Evolutionary conservation across 2,113 vertebrate species (phyloP).

Genomic region (Syngnathus floridae): DNA sequence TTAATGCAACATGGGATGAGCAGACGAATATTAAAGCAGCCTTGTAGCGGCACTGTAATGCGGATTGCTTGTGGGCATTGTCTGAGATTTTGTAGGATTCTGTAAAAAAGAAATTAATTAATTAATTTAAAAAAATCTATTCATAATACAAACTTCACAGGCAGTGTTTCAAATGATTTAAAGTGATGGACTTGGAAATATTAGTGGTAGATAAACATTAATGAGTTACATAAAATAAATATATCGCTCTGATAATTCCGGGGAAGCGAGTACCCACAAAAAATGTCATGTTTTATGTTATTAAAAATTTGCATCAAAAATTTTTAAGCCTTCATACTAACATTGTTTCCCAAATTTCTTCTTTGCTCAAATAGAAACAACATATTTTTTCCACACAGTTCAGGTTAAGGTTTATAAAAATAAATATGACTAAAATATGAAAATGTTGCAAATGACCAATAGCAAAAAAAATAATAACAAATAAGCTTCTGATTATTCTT

Average conservation of each 20-base stretch:
- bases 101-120: not conserved
- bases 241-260: not conserved
- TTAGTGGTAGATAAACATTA: not conserved
- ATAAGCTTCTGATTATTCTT: not conserved
- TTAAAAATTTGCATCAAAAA: too few relatives aligned
- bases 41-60: slow-evolving; percentile 42
- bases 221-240: not conserved
- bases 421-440: too few relatives aligned
- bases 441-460: not conserved
- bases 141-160: too few relatives aligned
- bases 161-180: not conserved
- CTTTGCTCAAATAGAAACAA: too few relatives aligned
- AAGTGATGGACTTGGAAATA: not conserved
- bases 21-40: slow-evolving; percentile 45
- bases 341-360: too few relatives aligned
- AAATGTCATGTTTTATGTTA: too few relatives aligned
- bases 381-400: not conserved
- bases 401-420: not conserved
- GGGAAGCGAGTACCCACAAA: not conserved
- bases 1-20: slow-evolving; percentile 48
- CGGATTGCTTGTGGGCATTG: slow-evolving; percentile 18
- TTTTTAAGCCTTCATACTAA: too few relatives aligned
- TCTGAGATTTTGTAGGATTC: not conserved
- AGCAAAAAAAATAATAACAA: not conserved
- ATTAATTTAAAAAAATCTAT: too few relatives aligned